Conservation (phyloP, 2,113 vertebrate species). For the Platysteira castanea region DNA sequence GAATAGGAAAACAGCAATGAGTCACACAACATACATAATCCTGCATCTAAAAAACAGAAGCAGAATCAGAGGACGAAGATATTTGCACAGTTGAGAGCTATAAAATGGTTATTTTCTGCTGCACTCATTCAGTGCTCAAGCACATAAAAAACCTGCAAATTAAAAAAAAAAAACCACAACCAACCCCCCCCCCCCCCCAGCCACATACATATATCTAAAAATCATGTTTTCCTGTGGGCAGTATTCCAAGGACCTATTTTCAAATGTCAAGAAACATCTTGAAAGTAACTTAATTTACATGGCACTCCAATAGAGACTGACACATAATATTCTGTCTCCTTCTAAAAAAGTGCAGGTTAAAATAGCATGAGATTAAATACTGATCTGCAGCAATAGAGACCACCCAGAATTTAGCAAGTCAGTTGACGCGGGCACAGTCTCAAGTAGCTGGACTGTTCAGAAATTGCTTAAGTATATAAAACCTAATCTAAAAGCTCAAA, state of each 20-base stretch:
- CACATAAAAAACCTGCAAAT: background rate
- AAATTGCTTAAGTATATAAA: background rate
- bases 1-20: slow-evolving; percentile 24
- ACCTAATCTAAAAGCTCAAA: background rate
- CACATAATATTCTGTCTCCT: background rate
- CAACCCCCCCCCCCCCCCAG: background rate
- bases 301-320: background rate
- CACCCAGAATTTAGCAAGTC: background rate
- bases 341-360: background rate
- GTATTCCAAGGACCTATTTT: background rate
- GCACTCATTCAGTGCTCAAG: background rate
- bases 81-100: background rate
- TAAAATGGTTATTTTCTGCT: background rate
- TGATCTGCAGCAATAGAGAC: background rate
- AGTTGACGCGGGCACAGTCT: background rate
- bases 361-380: background rate
- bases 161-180: background rate
- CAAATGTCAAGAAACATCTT: background rate
- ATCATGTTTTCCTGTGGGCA: background rate
- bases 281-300: background rate
- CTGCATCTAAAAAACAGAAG: slow-evolving; percentile 11
- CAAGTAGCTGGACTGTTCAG: background rate
- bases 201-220: background rate
- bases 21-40: slow-evolving; percentile 38
- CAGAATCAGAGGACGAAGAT: background rate